Conservation (phyloP, 2,113 vertebrate species). For the Stegostoma tigrinum region DNA sequence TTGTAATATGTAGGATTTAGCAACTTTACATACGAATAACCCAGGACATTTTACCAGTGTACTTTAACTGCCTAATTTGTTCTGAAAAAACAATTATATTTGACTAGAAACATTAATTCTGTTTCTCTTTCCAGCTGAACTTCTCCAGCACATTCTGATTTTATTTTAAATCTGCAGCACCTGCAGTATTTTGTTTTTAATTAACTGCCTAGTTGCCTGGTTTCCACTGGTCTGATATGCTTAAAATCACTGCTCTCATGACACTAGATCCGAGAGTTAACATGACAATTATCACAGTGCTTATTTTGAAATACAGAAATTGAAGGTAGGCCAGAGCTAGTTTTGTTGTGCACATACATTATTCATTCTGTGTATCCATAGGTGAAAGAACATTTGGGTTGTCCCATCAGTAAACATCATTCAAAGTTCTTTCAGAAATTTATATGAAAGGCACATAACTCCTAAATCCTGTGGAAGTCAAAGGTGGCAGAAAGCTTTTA, state of each 20-base stretch:
- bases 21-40: neutral
- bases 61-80: neutral
- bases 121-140: neutral
- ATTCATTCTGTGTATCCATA: neutral
- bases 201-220: neutral
- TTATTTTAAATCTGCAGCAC: no score
- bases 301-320: neutral
- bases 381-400: neutral
- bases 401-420: neutral
- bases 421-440: neutral
- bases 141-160: no score
- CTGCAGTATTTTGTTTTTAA: neutral
- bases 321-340: neutral
- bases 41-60: neutral
- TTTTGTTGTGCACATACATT: neutral
- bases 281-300: neutral
- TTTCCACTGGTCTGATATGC: neutral
- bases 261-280: neutral
- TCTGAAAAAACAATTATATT: neutral
- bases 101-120: neutral
- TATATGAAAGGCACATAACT: neutral
- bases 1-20: neutral
- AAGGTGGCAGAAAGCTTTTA: neutral
- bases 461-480: neutral
- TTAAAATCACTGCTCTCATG: neutral